Evolutionary conservation across 2,888 invertebrate genomes (phyloP), one percentile per base, ranked within the genome.

Genomic region (Cheilosia grossa): DNA sequence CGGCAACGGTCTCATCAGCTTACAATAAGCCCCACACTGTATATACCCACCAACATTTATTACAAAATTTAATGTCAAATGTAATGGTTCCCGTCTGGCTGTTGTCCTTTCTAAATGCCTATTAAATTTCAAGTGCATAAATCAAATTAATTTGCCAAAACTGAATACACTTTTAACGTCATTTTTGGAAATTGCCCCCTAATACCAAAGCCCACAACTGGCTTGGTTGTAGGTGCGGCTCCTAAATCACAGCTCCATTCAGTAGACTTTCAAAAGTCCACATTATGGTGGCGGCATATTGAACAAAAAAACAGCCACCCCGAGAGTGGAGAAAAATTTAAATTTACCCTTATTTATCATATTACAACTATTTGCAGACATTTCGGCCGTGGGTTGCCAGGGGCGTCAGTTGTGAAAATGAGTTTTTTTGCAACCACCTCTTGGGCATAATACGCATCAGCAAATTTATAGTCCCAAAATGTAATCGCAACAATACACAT

Each of bases 261-360:
- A 6, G 24, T 15, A 51, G 27, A 21, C 21, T 21, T 51, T 24
- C 51, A 51, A 24, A 15, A 51, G 51, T 6, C 24, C 21, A 51
- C 7, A 21, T 13, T 21, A 4, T 44, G 15, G 44, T 6, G n/a
- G 44, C 44, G 51, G 24, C 51, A 51, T 10, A 24, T 51, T 51
- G 51, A 37, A 56, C 13, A 37, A 10, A 10, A 21, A 21, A 10
- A 6, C 21, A 21, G n/a, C 5, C 66, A 21, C 21, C n/a, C n/a
- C 37, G 13, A 47, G 49, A 42, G n/a, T 21, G 44, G 47, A 69
- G 47, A 27, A 19, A 49, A 66, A 58, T 75, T 75, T 58, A 67
- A 67, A 67, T 67, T 51, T 66, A 42, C 44, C 44, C 33, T 59
- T 59, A 75, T 75, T 75, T 75, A 75, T 75, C 67, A 66, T 51